These are phyloP conservation scores for Tupaia tana DNA, from an alignment of 2,113 vertebrate genomes.

Conservation along the genomic window DNA sequence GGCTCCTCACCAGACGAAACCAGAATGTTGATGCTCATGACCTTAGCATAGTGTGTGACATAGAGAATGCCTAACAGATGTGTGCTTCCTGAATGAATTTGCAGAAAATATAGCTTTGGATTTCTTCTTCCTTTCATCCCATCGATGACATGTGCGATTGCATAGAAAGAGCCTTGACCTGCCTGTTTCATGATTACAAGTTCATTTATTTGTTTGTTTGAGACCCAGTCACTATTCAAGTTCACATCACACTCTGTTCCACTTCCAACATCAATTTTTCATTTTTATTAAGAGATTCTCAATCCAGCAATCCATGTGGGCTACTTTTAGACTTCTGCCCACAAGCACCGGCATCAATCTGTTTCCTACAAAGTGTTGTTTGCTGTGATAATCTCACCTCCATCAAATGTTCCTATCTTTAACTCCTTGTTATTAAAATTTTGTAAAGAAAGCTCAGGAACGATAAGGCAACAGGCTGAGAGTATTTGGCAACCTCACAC, in stretches of 20 bases:
- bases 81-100: background rate
- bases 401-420: conserved; percentile 70
- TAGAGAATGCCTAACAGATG: background rate
- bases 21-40: background rate
- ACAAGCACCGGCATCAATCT: conserved; percentile 64
- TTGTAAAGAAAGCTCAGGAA: background rate
- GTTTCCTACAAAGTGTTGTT: conserved; percentile 74
- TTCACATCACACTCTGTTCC: background rate
- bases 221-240: background rate
- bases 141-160: background rate
- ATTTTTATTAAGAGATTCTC: conserved; percentile 38
- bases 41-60: background rate
- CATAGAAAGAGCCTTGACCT: background rate
- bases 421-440: conserved; percentile 65
- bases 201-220: background rate
- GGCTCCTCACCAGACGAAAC: background rate
- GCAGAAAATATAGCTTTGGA: background rate
- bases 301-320: background rate
- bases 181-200: background rate
- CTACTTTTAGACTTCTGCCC: conserved; percentile 72
- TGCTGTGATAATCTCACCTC: conserved; percentile 78
- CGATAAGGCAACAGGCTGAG: background rate
- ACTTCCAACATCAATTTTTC: conserved; percentile 7
- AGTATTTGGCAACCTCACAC: background rate
- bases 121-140: background rate